Base-by-base conservation (phyloP, 2,888 invertebrate species). In the Hirtodrosophila trivittata region DNA sequence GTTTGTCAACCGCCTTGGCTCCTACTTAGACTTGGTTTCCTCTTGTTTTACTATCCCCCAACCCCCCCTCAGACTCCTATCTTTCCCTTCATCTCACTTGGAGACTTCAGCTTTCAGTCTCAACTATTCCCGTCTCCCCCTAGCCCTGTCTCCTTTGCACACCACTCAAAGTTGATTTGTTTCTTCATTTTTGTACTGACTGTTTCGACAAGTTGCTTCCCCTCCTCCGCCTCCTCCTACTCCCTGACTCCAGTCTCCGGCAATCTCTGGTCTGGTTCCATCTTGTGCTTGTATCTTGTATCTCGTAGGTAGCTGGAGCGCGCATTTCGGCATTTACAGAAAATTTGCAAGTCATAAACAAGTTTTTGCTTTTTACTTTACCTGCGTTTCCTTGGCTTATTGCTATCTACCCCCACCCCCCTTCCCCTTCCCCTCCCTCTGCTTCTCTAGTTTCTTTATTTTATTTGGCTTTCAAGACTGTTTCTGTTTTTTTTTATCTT, bases 261-360 rank as follows among this genome's bases (percentile, higher is more conserved):
- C n/a, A n/a, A n/a, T n/a, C n/a, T n/a, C n/a, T n/a, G n/a, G n/a
- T 16, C 14, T 26, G n/a, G 38, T 25, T 25, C 6, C 25, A 45
- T 52, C 59, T 65, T 39, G n/a, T n/a, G n/a, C n/a, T n/a, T n/a
- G n/a, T n/a, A n/a, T n/a, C n/a, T n/a, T n/a, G n/a, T n/a, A n/a
- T n/a, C n/a, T n/a, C n/a, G n/a, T n/a, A n/a, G n/a, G n/a, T n/a
- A n/a, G n/a, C n/a, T n/a, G n/a, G n/a, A n/a, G n/a, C n/a, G 57
- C 66, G 52, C 63, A 50, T 63, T 57, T 75, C 47, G 67, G 73
- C 75, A 77, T 70, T 75, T 71, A 73, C 81, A 73, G 56, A 54
- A 66, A 72, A 85, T 82, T 82, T 85, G 85, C 87, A 86, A 87
- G 83, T 86, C 86, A 80, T 82, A 82, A 86, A 86, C 86, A 86